phyloP scores from a whole-genome alignment of 2,888 invertebrate genomes.

The Leucoptera coffeella region DNA sequence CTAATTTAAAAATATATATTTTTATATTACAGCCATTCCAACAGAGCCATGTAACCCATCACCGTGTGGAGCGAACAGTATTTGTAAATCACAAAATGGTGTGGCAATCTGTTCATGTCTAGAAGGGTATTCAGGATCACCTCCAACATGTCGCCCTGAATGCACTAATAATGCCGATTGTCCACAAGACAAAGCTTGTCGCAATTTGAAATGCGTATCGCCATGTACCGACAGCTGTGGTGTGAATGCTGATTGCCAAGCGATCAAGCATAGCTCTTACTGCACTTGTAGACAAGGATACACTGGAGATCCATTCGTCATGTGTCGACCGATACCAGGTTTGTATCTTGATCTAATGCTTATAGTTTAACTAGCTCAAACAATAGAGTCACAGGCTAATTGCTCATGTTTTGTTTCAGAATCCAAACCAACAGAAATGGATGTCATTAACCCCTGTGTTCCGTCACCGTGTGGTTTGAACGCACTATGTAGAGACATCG shows the following conservation, averaged over 20 bases:
- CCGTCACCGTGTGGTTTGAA: slow-evolving; percentile 76
- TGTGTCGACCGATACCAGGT: too few species aligned
- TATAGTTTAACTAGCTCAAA: too few species aligned
- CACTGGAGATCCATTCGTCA: slow-evolving; percentile 63
- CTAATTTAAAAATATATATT: slow-evolving; percentile 2
- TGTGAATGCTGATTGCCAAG: slow-evolving; percentile 61
- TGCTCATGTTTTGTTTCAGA: slow-evolving; percentile 17
- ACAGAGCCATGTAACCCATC: slow-evolving; percentile 58
- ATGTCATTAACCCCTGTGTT: slow-evolving; percentile 55
- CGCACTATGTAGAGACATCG: slow-evolving; percentile 52
- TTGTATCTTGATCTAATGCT: slow-evolving; percentile 1
- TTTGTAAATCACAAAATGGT: slow-evolving; percentile 49
- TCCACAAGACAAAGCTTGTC: slow-evolving; percentile 58
- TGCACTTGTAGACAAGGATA: slow-evolving; percentile 59
- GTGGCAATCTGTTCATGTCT: slow-evolving; percentile 68
- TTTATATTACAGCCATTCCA: slow-evolving; percentile 20
- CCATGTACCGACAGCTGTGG: slow-evolving; percentile 70
- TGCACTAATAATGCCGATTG: slow-evolving; percentile 65
- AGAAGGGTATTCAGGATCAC: slow-evolving; percentile 59
- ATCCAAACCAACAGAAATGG: slow-evolving; percentile 14
- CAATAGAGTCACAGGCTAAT: not conserved
- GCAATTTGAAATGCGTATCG: slow-evolving; percentile 64
- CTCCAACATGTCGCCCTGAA: slow-evolving; percentile 65
- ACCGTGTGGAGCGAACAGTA: slow-evolving; percentile 72
- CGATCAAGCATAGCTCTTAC: slow-evolving; percentile 65